Percentiles rank a stretch among this genome's conserved stretches.
These are phyloP conservation scores for Meiosimyza platycephala DNA, from an alignment of 2,888 invertebrate species.

Conservation along the genomic window DNA sequence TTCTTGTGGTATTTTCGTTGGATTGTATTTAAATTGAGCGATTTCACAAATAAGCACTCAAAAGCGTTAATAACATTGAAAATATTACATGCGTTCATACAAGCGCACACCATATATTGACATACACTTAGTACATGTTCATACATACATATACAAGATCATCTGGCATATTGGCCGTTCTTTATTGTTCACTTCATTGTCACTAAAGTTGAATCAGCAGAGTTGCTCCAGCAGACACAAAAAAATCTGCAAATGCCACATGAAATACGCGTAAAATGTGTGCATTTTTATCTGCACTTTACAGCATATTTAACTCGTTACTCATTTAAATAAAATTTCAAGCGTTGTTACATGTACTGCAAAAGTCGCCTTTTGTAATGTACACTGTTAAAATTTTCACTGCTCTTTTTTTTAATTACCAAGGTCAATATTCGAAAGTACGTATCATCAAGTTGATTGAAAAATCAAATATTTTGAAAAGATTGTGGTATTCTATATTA, in stretches of 20 bases:
- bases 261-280: conserved; percentile 15
- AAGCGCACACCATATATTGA: not conserved
- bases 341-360: conserved; percentile 54
- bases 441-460: no score
- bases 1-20: conserved; percentile 28
- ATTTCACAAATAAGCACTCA: conserved; percentile 30
- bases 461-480: no score
- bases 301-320: conserved; percentile 62
- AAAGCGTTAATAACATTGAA: conserved; percentile 32
- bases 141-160: not conserved
- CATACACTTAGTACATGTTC: not conserved
- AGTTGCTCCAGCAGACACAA: not conserved
- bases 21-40: conserved; percentile 34
- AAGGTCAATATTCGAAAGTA: no score
- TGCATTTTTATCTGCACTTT: conserved; percentile 63
- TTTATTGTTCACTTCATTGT: not conserved
- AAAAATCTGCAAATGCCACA: not conserved
- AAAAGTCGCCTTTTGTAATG: conserved; percentile 21
- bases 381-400: conserved; percentile 21
- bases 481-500: no score
- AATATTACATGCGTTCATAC: not conserved
- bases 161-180: not conserved
- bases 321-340: conserved; percentile 62
- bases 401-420: conserved; percentile 12
- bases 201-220: not conserved